Evolutionary conservation across 2,797 vertebrate species (phyloP).

Genomic region (Premnoplex brunnescens): DNA sequence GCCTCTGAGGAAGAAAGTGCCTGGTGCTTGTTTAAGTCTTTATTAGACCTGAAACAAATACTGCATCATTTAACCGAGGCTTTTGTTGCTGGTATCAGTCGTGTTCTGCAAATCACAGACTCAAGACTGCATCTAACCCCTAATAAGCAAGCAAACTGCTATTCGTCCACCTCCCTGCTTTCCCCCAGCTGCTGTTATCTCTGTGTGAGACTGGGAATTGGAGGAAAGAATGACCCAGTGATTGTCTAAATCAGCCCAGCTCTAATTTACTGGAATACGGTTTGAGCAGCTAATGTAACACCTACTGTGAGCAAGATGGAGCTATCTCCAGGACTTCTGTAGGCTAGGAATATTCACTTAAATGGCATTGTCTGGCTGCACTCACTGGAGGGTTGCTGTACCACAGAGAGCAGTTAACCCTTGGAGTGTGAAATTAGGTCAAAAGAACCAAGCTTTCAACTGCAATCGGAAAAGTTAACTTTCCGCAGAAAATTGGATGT

Average conservation of each 20-base stretch:
- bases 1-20: not conserved
- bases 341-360: conserved; percentile 65
- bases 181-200: conserved; percentile 74
- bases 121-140: conserved; percentile 58
- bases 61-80: conserved; percentile 46
- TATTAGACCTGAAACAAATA: conserved; percentile 63
- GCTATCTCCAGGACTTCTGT: conserved; percentile 69
- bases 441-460: conserved; percentile 47
- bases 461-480: conserved; percentile 70
- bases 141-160: conserved; percentile 68
- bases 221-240: conserved; percentile 77
- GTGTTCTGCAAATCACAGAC: conserved; percentile 64
- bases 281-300: conserved; percentile 78
- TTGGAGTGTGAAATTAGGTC: conserved; percentile 74
- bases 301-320: conserved; percentile 78
- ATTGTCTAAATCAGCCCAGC: conserved; percentile 77
- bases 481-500: conserved; percentile 31
- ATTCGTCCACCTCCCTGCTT: conserved; percentile 51
- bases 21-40: conserved; percentile 35
- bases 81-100: conserved; percentile 53
- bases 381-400: conserved; percentile 50
- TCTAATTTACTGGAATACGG: conserved; percentile 82
- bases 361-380: conserved; percentile 67
- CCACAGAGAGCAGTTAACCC: conserved; percentile 64
- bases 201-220: conserved; percentile 71